Conservation (phyloP, 2,888 invertebrate genomes). For the Steinernema scapterisci region DNA sequence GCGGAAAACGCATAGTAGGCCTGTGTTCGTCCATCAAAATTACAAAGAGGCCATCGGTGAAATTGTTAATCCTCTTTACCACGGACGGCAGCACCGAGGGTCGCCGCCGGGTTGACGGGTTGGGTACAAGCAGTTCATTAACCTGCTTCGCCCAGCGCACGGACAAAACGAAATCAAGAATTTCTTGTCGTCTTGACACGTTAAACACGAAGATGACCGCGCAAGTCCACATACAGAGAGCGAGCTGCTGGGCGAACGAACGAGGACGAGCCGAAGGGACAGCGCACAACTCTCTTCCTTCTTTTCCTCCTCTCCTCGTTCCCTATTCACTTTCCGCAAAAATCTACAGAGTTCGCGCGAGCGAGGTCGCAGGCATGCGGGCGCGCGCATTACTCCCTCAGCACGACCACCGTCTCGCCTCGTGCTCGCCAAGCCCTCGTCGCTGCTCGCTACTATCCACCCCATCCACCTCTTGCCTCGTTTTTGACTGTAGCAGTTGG, state of each 20-base stretch:
- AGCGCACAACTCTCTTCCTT: slow-evolving; percentile 29
- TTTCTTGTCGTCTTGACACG: slow-evolving; percentile 24
- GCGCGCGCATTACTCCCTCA: slow-evolving; percentile 29
- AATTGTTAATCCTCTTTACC: slow-evolving; percentile 13
- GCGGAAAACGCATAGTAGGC: slow-evolving; percentile 15
- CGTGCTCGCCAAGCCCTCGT: not conserved
- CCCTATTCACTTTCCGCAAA: slow-evolving; percentile 12
- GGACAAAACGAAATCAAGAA: slow-evolving; percentile 10
- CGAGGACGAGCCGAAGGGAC: slow-evolving; percentile 28
- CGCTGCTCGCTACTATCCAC: slow-evolving; percentile 3
- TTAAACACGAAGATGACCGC: slow-evolving; percentile 21
- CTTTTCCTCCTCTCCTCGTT: not conserved
- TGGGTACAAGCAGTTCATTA: slow-evolving; percentile 31
- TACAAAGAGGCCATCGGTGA: slow-evolving; percentile 22
- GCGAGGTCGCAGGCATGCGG: slow-evolving; percentile 17
- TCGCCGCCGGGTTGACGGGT: too few relatives aligned
- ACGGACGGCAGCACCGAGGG: not conserved
- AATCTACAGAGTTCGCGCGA: slow-evolving; percentile 29
- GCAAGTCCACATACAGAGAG: slow-evolving; percentile 25
- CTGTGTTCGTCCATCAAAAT: slow-evolving; percentile 26
- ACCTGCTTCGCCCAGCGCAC: slow-evolving; percentile 3
- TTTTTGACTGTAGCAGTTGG: slow-evolving; percentile 15
- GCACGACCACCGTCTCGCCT: not conserved
- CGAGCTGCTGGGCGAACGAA: not conserved
- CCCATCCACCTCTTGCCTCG: not conserved